These are phyloP conservation scores for Polypterus bichir DNA, from an alignment of 2,113 vertebrate species.

Conservation along the genomic window DNA sequence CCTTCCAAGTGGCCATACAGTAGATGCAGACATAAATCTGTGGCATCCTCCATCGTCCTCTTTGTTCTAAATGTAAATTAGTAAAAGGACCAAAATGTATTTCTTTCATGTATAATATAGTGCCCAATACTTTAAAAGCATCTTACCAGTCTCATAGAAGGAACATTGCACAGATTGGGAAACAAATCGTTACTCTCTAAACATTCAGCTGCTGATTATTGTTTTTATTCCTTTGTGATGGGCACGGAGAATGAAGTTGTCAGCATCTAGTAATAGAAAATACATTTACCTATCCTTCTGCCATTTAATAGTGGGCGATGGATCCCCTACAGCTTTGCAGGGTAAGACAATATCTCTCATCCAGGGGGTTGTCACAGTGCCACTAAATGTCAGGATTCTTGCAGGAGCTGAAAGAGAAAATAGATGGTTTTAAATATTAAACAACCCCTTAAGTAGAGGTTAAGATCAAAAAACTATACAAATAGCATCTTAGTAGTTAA, in stretches of 20 bases:
- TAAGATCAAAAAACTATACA: no score
- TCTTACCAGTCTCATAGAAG: no score
- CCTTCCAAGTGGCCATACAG: no score
- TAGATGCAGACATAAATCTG: no score
- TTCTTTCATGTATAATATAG: no score
- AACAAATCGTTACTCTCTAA: neutral
- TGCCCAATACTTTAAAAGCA: no score
- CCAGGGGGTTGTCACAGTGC: constrained; percentile 92
- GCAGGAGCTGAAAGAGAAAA: constrained; percentile 66
- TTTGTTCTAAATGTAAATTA: no score
- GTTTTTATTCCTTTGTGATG: neutral
- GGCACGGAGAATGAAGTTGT: neutral
- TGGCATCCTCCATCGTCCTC: no score
- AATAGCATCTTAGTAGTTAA: no score
- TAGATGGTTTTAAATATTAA: constrained; percentile 10
- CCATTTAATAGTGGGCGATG: constrained; percentile 87
- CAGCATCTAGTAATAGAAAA: neutral
- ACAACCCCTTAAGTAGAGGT: neutral
- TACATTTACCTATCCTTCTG: constrained; percentile 86
- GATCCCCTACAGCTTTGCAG: constrained; percentile 89
- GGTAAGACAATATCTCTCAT: constrained; percentile 94
- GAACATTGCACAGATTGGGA: no score
- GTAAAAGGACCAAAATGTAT: no score
- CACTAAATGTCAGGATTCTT: constrained; percentile 86
- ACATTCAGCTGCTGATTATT: neutral